phyloP scores from a whole-genome alignment of 1,140 invertebrate genomes.

The Heliconius congener region DNA sequence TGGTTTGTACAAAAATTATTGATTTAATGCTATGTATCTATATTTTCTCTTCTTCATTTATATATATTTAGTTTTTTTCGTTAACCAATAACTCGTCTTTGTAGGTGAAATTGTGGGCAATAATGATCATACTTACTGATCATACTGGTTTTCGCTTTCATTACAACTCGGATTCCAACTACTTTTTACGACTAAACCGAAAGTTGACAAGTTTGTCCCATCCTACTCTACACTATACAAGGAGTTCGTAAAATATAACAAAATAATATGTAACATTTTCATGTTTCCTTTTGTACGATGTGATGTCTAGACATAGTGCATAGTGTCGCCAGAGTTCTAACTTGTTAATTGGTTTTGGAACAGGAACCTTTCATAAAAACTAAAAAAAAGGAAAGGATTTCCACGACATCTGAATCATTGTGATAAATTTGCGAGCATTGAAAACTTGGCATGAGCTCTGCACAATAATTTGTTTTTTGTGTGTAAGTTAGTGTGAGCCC shows the following conservation, averaged over 20 bases:
- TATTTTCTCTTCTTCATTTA: not conserved
- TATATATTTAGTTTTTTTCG: not conserved
- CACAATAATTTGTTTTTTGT: conserved; percentile 5
- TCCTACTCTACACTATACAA: not conserved
- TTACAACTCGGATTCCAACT: not conserved
- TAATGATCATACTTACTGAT: not conserved
- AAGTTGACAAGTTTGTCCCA: not conserved
- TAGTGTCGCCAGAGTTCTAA: conserved; percentile 35
- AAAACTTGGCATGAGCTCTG: conserved; percentile 39
- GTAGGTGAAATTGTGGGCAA: not conserved
- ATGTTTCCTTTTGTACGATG: conserved; percentile 19
- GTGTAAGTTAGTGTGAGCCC: not conserved
- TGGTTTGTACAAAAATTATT: not conserved
- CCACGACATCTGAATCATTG: conserved; percentile 41
- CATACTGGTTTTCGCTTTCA: not conserved
- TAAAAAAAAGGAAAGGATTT: conserved; percentile 28
- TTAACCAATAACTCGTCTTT: not conserved
- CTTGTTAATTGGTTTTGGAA: conserved; percentile 42
- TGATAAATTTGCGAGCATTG: conserved; percentile 38
- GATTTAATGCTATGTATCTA: not conserved
- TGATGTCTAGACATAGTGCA: conserved; percentile 37
- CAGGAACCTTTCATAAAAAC: conserved; percentile 36
- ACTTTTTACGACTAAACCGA: too few species aligned
- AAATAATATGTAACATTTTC: not conserved
- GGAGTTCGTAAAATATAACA: not conserved